phyloP scores from a whole-genome alignment of 2,797 vertebrate genomes.

The Lithobates sylvaticus region DNA sequence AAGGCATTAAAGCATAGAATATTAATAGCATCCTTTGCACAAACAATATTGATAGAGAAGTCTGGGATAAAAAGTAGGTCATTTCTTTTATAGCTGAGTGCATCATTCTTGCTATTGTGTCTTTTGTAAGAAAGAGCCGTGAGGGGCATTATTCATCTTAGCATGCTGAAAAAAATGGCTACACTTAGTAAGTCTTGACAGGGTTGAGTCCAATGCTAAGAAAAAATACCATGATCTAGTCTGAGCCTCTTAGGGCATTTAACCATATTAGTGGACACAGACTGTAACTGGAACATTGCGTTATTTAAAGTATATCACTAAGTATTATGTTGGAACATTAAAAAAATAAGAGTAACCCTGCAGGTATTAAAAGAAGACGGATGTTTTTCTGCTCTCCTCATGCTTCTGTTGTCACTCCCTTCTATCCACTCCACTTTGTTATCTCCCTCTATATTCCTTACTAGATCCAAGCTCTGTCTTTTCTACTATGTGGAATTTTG shows the following conservation, averaged over 20 bases:
- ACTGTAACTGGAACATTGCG: background rate
- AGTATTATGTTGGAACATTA: background rate
- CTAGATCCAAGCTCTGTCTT: no score
- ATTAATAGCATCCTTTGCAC: slow-evolving; percentile 20
- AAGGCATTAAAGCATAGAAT: slow-evolving; percentile 26
- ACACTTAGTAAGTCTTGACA: background rate
- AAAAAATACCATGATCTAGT: background rate
- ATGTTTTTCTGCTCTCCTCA: no score
- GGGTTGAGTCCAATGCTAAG: background rate
- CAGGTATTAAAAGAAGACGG: background rate
- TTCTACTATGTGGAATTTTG: no score
- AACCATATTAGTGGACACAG: background rate
- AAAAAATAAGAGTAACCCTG: background rate
- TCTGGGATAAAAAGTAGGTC: slow-evolving; percentile 46
- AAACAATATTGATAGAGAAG: slow-evolving; percentile 31
- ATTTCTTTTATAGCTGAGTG: slow-evolving; percentile 35
- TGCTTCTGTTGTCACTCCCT: background rate
- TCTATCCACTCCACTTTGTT: no score
- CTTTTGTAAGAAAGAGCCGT: background rate
- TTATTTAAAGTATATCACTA: background rate
- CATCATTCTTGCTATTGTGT: slow-evolving; percentile 23
- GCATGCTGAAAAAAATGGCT: slow-evolving; percentile 32
- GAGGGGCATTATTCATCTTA: slow-evolving; percentile 28
- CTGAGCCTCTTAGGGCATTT: background rate
- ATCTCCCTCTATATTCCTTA: no score